phyloP scores from a whole-genome alignment of 2,113 vertebrate genomes.

The Numenius arquata region DNA sequence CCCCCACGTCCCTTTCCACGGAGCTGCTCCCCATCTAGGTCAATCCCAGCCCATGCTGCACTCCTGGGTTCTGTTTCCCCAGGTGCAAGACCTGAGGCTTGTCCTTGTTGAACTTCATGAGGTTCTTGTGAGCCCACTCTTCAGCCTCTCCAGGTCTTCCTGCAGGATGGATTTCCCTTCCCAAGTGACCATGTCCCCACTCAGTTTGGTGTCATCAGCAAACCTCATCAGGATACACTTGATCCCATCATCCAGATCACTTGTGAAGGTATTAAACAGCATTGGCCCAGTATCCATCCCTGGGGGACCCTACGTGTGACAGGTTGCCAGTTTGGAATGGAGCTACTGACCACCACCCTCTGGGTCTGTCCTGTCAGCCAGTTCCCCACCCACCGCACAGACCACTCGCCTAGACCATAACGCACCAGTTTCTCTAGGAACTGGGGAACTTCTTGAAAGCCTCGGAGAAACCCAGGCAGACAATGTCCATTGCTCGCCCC shows the following conservation, averaged over 20 bases:
- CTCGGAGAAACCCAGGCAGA: not conserved
- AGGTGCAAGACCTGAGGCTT: not conserved
- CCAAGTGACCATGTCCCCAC: not conserved
- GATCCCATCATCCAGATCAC: not conserved
- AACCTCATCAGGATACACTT: not conserved
- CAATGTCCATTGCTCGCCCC: not conserved
- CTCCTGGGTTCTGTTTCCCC: not conserved
- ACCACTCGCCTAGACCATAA: not conserved
- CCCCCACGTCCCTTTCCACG: not conserved
- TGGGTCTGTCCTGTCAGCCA: not conserved
- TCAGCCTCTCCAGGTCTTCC: not conserved
- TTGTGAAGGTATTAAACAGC: not conserved
- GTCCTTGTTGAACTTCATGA: not conserved
- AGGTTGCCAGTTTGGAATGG: not conserved
- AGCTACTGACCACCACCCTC: not conserved
- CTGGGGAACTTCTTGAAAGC: not conserved
- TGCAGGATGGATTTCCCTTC: not conserved
- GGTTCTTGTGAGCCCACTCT: not conserved
- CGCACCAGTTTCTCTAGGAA: not conserved
- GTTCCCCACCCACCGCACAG: not conserved
- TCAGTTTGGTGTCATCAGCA: not conserved
- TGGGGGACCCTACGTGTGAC: not conserved
- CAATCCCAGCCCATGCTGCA: not conserved
- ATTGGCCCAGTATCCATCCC: not conserved
- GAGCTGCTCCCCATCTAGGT: not conserved